Percentiles rank a stretch among this genome's conserved stretches.
Conservation (phyloP, 2,797 vertebrate species). For the Enteromius treurensis region DNA sequence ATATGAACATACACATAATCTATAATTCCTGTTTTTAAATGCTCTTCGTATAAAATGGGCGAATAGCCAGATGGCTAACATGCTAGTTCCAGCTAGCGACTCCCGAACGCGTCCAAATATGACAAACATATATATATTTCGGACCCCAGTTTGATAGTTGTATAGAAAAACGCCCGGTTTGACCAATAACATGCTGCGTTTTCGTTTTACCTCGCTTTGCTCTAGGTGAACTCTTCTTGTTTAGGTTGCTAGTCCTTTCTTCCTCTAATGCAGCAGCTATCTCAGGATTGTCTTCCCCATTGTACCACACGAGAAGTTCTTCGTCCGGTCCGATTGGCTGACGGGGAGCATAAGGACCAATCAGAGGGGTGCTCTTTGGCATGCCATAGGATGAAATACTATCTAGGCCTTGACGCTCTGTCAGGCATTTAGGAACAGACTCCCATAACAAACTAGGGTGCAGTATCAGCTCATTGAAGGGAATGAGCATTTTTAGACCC, state of each 20-base stretch:
- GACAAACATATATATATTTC: background rate
- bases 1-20: background rate
- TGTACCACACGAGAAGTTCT: constrained; percentile 96
- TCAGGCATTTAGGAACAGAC: constrained; percentile 50
- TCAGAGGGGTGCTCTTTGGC: constrained; percentile 81
- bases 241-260: constrained; percentile 89
- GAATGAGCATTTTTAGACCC: background rate
- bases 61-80: constrained; percentile 47
- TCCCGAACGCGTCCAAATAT: constrained; percentile 23
- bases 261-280: constrained; percentile 97
- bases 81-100: constrained; percentile 38
- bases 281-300: constrained; percentile 96
- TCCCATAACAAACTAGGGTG: constrained; percentile 8
- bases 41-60: background rate
- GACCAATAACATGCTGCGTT: background rate
- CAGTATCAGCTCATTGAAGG: background rate
- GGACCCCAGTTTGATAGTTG: background rate
- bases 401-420: constrained; percentile 74
- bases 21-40: background rate
- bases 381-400: constrained; percentile 63
- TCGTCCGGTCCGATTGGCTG: constrained; percentile 93
- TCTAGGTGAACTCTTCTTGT: constrained; percentile 84
- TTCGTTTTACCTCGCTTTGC: constrained; percentile 84
- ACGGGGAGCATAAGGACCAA: constrained; percentile 81
- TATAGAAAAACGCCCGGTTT: background rate